A percentile compares a stretch with the other conserved stretches of the same genome.
Conservation (phyloP, 1,140 invertebrate species). For the Diploscapter pachys region DNA sequence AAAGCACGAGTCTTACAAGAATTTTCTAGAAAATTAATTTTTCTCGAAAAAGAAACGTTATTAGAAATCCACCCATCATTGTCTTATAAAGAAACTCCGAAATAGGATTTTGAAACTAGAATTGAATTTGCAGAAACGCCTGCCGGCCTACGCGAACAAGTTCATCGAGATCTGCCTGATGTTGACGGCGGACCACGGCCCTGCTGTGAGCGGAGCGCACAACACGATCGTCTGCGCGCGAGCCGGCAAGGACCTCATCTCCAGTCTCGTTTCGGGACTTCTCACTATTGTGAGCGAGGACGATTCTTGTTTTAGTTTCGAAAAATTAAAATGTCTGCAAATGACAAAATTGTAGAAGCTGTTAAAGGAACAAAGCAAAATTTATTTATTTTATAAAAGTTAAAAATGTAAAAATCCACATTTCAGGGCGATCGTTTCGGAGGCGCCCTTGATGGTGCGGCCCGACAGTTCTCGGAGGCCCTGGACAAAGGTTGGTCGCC, state of each 20-base stretch:
- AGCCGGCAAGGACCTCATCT: constrained; percentile 97
- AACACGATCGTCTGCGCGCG: constrained; percentile 98
- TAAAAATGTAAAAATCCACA: neutral
- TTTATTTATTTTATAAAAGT: neutral
- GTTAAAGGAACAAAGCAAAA: neutral
- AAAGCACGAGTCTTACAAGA: too few relatives aligned
- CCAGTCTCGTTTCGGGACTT: constrained; percentile 88
- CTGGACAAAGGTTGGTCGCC: constrained; percentile 88
- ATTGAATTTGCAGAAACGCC: constrained; percentile 63
- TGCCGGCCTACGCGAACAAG: constrained; percentile 88
- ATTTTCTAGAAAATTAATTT: too few relatives aligned
- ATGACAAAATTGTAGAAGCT: neutral
- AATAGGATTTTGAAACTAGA: constrained; percentile 5
- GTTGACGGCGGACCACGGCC: constrained; percentile 98
- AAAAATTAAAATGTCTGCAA: neutral
- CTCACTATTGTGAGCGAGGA: constrained; percentile 83
- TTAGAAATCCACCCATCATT: neutral
- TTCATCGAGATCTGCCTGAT: constrained; percentile 99
- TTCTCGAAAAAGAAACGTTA: too few relatives aligned
- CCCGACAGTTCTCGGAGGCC: constrained; percentile 89
- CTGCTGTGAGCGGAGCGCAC: constrained; percentile 95
- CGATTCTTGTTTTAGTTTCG: neutral
- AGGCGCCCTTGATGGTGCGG: constrained; percentile 92
- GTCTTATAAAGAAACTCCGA: neutral
- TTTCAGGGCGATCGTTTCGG: constrained; percentile 91